Evolutionary conservation across 2,888 invertebrate species (phyloP).

Genomic region (Flexamia atlantica): DNA sequence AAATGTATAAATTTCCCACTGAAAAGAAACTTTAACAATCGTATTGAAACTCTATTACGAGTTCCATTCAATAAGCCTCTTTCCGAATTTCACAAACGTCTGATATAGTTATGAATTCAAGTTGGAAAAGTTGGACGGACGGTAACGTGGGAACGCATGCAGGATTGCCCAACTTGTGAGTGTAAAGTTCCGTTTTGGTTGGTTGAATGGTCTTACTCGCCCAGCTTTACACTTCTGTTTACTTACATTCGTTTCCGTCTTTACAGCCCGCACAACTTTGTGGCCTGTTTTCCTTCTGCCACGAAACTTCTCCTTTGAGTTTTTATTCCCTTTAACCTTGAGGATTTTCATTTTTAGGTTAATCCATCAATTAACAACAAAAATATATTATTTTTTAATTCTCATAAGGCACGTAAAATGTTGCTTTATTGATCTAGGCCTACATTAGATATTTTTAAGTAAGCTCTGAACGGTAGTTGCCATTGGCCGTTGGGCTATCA

Average conservation of each 20-base stretch:
- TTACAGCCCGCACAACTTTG: neutral
- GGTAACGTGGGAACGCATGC: conserved; percentile 40
- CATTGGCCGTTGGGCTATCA: no score
- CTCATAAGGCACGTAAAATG: no score
- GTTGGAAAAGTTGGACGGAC: neutral
- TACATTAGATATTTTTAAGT: no score
- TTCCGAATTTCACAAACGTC: neutral
- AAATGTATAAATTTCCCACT: no score
- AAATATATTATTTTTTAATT: no score
- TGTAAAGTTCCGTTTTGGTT: conserved; percentile 39
- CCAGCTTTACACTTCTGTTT: conserved; percentile 26
- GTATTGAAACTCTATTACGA: no score
- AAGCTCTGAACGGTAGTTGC: no score
- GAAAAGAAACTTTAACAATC: no score
- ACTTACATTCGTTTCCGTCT: conserved; percentile 35
- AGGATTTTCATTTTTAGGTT: no score
- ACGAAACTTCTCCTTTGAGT: conserved; percentile 6
- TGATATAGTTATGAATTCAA: neutral
- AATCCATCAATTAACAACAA: no score
- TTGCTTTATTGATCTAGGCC: no score
- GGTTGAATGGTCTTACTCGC: neutral
- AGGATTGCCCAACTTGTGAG: conserved; percentile 10
- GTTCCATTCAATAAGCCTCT: neutral
- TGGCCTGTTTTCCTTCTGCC: neutral
- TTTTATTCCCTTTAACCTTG: neutral